A percentile compares a stretch with the other conserved stretches of the same genome.
phyloP scores from a whole-genome alignment of 2,113 vertebrate species.

The Pachyramphus minor region DNA sequence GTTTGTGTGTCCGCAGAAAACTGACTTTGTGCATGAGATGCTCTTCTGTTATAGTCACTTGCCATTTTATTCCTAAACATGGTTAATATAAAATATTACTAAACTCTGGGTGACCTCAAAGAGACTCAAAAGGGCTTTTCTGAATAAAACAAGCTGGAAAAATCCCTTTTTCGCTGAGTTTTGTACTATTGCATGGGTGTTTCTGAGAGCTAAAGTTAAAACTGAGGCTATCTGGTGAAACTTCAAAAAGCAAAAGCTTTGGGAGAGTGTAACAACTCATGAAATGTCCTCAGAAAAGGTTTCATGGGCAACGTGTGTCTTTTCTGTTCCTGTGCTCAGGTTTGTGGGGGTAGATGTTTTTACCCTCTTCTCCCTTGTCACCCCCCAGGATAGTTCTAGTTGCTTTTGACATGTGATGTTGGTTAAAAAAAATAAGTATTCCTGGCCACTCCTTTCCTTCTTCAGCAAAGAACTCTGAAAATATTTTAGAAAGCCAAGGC shows the following conservation, averaged over 20 bases:
- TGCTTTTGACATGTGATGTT: background rate
- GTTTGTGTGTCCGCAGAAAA: slow-evolving; percentile 79
- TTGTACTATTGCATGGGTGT: background rate
- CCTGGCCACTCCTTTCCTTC: background rate
- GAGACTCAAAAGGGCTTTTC: slow-evolving; percentile 16
- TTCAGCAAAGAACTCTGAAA: background rate
- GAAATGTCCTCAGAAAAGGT: background rate
- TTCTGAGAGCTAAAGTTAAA: background rate
- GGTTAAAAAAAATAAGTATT: background rate
- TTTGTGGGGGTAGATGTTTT: background rate
- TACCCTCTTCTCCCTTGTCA: background rate
- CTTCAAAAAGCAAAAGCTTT: background rate
- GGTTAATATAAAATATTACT: slow-evolving; percentile 79
- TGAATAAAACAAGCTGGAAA: background rate
- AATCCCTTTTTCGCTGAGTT: background rate
- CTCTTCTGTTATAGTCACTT: slow-evolving; percentile 83
- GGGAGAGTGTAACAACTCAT: background rate
- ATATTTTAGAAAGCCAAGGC: background rate
- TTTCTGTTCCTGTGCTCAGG: background rate
- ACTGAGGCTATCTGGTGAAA: background rate
- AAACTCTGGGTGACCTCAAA: slow-evolving; percentile 12
- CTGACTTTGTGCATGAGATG: slow-evolving; percentile 77
- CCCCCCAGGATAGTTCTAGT: background rate
- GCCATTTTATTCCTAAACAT: slow-evolving; percentile 85
- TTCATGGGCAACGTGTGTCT: background rate